Evolutionary conservation across 2,797 vertebrate species (phyloP), one percentile per base, ranked within the genome.

Genomic region (Rhincodon typus): DNA sequence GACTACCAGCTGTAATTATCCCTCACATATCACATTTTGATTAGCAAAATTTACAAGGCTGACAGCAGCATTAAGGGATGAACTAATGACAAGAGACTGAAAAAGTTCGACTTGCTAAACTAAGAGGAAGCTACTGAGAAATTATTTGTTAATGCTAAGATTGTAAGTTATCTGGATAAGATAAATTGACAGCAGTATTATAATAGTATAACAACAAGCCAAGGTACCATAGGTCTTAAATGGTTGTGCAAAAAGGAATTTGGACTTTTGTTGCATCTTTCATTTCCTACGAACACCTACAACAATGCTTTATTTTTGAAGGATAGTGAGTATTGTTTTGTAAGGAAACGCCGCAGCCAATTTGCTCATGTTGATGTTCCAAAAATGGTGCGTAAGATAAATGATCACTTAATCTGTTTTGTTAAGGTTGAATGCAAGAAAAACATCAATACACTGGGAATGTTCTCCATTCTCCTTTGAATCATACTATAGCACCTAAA

Each of bases 1-100:
- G 30, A 57, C 13, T 62, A 93, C n/a, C 90, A 93, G n/a, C 90
- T 69, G 90, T 93, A 93, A 42, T 93, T 93, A 93, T 93, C n/a
- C 66, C n/a, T 25, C 62, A 69, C 34, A 91, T 30, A 13, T 93
- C n/a, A 69, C 38, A 69, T 93, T 93, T 66, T 93, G 90, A 67
- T n/a, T 25, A 38, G 90, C 90, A 93, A 17, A 42, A 62, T 21
- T 93, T 66, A 67, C 90, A 93, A 67, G 62, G 34, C n/a, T 67
- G 62, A 67, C 34, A 93, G 62, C 67, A 38, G 62, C 66, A 67
- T 42, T 34, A 67, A 67, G 62, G 8, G 62, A 38, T 67, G 38
- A 62, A 93, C 34, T 67, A 38, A 93, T 23, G 90, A 67, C 62
- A 34, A 67, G 38, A 67, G 62, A 67, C 57, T 90, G 17, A 66